Evolutionary conservation across 2,113 vertebrate genomes (phyloP), one percentile per base, ranked within the genome.

Genomic region (Plestiodon gilberti): DNA sequence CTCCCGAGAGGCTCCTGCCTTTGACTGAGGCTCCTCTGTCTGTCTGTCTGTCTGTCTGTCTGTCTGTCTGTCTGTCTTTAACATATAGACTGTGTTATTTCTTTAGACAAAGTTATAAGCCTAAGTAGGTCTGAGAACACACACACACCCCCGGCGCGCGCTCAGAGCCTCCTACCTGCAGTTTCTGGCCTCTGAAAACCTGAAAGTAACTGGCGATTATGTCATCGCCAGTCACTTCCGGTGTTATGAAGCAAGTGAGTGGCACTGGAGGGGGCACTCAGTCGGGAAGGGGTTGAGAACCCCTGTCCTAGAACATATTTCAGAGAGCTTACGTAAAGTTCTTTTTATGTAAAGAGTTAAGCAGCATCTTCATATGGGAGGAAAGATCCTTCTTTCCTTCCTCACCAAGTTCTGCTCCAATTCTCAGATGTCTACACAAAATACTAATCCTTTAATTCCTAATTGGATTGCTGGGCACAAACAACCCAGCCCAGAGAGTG

Each of bases 401-500:
- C 67, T 17, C 65, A 40, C 28, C 2, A 48, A 4, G 40, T 33
- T 81, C 38, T 48, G 38, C 38, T 81, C 62, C 79, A 81, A 25
- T 67, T 67, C 40, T 64, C 33, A 40, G 57, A 65, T 30, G 40
- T 81, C 78, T 69, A 48, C 48, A 20, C 35, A 30, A 86, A 86
- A 74, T 40, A 62, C 48, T 73, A 83, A 73, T 81, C 76, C 22
- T 80, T 86, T 73, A 79, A 71, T 67, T n/a, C 79, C 28, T 86
- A 52, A 62, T 80, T 80, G 57, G 67, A 43, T 86, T 59, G n/a
- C 67, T 80, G 33, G 38, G 28, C 52, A 73, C 11, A 73, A 55
- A 33, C 62, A 67, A 20, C 40, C 28, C 8, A 78, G 55, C n/a
- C 57, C 52, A 78, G 25, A 4, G 23, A 8, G 40, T 40, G 14